Percentiles rank a stretch among this genome's conserved stretches.
Evolutionary conservation across 2,113 vertebrate species (phyloP).

Genomic region (Ellobius talpinus): DNA sequence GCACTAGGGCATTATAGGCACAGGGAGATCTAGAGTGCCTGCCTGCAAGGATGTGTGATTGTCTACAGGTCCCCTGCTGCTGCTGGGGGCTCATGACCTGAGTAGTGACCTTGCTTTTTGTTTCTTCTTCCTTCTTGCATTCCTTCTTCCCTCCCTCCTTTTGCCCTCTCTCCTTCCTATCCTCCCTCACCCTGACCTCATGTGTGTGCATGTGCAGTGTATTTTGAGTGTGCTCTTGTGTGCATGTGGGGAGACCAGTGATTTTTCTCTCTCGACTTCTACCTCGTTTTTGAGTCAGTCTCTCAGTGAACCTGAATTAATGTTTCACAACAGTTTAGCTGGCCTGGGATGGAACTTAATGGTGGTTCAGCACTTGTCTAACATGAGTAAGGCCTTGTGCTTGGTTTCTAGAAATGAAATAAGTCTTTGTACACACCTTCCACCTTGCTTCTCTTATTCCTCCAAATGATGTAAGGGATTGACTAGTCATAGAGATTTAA

Average conservation of each 20-base stretch:
- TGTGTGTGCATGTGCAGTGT: neutral
- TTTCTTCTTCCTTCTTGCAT: neutral
- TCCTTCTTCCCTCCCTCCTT: too few species aligned
- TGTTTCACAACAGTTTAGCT: neutral
- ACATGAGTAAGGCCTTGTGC: neutral
- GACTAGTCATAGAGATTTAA: neutral
- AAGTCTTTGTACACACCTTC: neutral
- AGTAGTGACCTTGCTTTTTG: neutral
- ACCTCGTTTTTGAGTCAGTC: too few species aligned
- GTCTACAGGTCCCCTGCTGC: neutral
- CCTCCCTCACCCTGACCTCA: accelerated
- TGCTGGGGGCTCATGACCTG: neutral
- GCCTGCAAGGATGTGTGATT: neutral
- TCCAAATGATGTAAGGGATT: neutral
- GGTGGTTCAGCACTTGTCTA: neutral
- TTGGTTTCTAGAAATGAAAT: neutral
- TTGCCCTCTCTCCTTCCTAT: neutral
- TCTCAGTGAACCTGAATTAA: neutral
- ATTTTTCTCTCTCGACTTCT: neutral
- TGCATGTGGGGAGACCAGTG: neutral
- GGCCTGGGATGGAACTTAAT: neutral
- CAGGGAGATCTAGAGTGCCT: neutral
- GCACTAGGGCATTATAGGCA: too few species aligned
- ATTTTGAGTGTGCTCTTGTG: neutral
- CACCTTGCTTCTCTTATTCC: neutral